Percentiles rank a stretch among this genome's conserved stretches.
phyloP scores from a whole-genome alignment of 2,888 invertebrate genomes.

The Masnerella sp. region DNA sequence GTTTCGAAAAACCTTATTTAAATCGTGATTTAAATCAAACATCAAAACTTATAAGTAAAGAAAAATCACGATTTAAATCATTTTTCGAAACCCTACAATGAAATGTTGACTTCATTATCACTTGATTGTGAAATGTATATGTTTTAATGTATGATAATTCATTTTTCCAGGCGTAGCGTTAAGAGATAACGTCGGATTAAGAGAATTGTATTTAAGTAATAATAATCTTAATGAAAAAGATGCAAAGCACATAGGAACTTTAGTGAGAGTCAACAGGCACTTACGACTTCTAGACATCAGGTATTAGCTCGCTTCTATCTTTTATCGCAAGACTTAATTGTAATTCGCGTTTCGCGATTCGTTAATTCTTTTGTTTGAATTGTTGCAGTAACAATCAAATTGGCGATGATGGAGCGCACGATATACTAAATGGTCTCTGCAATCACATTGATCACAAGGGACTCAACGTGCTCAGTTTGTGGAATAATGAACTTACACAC shows the following conservation, averaged over 20 bases:
- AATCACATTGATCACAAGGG: constrained; percentile 80
- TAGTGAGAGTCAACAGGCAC: constrained; percentile 86
- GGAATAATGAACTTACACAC: constrained; percentile 91
- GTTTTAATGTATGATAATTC: too few species aligned
- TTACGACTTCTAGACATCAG: constrained; percentile 90
- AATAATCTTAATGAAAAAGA: constrained; percentile 85
- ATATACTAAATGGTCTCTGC: constrained; percentile 85
- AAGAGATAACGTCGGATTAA: constrained; percentile 86
- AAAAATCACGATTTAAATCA: too few species aligned
- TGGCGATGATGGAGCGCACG: constrained; percentile 85
- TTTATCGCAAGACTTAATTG: constrained; percentile 11
- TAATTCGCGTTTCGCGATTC: background rate
- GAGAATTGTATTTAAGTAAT: constrained; percentile 90
- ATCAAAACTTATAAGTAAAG: too few species aligned
- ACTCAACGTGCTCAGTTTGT: constrained; percentile 86
- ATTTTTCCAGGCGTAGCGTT: constrained; percentile 87
- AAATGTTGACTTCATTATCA: too few species aligned
- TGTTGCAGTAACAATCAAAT: constrained; percentile 78
- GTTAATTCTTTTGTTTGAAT: constrained; percentile 10
- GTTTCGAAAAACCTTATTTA: too few species aligned
- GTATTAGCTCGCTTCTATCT: constrained; percentile 78
- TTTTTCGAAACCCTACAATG: too few species aligned
- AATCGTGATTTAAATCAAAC: too few species aligned
- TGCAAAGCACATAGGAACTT: constrained; percentile 86
- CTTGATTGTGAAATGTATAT: too few species aligned